A percentile compares a stretch with the other conserved stretches of the same genome.
These are phyloP conservation scores for Rhinogobio ventralis DNA, from an alignment of 2,797 vertebrate species.

Conservation along the genomic window DNA sequence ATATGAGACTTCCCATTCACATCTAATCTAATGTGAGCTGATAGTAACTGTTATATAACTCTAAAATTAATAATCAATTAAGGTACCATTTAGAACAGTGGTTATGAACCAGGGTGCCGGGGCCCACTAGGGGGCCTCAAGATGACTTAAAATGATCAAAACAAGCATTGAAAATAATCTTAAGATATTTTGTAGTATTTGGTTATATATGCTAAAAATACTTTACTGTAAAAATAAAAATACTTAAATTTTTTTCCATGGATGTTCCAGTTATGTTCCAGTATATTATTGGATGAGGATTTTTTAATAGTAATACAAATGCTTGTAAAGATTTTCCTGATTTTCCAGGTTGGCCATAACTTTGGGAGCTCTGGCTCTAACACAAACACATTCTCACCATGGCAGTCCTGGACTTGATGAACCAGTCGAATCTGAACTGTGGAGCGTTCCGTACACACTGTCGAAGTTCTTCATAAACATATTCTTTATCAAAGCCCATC, in stretches of 20 bases:
- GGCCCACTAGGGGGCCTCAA: no score
- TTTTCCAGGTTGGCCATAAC: not conserved
- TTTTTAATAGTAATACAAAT: not conserved
- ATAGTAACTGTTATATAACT: not conserved
- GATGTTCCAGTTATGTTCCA: not conserved
- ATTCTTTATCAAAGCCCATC: slow-evolving; percentile 90
- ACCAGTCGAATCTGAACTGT: slow-evolving; percentile 90
- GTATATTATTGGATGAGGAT: not conserved
- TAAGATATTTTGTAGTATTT: no score
- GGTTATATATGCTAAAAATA: not conserved
- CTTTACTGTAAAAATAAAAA: not conserved
- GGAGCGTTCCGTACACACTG: slow-evolving; percentile 88
- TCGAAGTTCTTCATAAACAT: slow-evolving; percentile 87
- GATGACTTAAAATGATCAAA: no score
- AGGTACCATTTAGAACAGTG: not conserved
- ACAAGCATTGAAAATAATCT: no score
- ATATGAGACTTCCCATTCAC: not conserved
- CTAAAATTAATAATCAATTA: not conserved
- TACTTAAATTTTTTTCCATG: not conserved
- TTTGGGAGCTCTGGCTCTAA: not conserved
- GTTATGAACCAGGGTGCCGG: no score
- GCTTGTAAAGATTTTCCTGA: not conserved
- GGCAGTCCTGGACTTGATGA: slow-evolving; percentile 89
- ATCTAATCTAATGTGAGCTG: not conserved
- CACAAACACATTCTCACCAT: slow-evolving; percentile 76